Conservation (phyloP, 2,113 vertebrate species). For the Raphicerus campestris region DNA sequence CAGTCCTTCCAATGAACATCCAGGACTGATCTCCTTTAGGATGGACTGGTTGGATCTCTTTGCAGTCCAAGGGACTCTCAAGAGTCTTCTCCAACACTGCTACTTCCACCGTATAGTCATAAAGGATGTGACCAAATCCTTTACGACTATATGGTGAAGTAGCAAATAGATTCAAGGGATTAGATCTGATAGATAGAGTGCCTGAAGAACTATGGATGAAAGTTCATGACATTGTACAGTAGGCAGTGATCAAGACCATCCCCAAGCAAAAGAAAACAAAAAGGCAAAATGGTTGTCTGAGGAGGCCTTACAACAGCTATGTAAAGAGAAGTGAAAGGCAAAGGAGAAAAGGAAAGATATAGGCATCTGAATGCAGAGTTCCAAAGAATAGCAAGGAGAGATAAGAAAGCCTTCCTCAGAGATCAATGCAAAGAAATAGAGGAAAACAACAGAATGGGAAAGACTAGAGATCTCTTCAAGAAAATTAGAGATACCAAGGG, state of each 20-base stretch:
- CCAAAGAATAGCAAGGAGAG: background rate
- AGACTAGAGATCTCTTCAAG: background rate
- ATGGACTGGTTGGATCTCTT: too few species aligned
- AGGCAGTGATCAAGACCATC: background rate
- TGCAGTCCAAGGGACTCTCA: too few species aligned
- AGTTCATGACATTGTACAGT: background rate
- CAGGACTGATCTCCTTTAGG: too few species aligned
- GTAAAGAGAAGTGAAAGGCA: background rate
- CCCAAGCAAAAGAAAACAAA: background rate
- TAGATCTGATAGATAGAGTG: background rate
- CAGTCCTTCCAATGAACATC: too few species aligned
- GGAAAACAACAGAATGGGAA: background rate
- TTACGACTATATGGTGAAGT: background rate
- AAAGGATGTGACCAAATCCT: too few species aligned
- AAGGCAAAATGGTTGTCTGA: background rate
- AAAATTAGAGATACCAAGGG: background rate
- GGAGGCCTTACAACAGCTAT: background rate
- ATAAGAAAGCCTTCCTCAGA: rapidly evolving
- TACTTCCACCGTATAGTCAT: too few species aligned
- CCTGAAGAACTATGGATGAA: background rate
- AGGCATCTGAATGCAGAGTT: background rate
- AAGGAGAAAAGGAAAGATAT: background rate
- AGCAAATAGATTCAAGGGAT: background rate
- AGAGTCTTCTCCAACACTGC: too few species aligned
- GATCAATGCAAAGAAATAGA: background rate